A percentile compares a stretch with the other conserved stretches of the same genome.
phyloP scores from a whole-genome alignment of 2,888 invertebrate species.

The Iphiclides podalirius region DNA sequence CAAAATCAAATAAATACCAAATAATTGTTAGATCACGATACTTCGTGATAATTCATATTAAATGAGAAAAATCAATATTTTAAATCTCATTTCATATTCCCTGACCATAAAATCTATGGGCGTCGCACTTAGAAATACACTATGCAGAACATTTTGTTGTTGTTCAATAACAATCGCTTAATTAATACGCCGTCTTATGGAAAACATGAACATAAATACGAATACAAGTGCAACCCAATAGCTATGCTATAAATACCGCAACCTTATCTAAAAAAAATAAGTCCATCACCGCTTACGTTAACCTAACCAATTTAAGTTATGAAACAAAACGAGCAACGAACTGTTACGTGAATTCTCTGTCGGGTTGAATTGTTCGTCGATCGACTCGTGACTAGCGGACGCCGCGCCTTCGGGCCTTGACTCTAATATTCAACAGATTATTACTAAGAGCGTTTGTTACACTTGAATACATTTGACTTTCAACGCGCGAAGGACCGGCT shows the following conservation, averaged over 20 bases:
- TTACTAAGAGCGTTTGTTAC: conserved; percentile 5
- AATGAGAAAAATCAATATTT: no score
- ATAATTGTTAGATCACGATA: no score
- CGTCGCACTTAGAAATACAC: background rate
- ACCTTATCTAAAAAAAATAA: background rate
- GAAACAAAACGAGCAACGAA: conserved; percentile 10
- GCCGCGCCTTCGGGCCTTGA: conserved; percentile 16
- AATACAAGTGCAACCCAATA: conserved; percentile 14
- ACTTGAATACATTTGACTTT: conserved; percentile 10
- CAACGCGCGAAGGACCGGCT: background rate
- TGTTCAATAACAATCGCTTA: background rate
- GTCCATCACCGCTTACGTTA: conserved; percentile 10
- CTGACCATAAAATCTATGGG: no score
- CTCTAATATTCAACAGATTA: conserved; percentile 19
- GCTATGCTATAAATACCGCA: background rate
- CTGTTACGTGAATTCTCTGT: background rate
- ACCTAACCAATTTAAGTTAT: background rate
- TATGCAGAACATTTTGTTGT: background rate
- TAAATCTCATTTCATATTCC: no score
- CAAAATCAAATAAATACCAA: no score
- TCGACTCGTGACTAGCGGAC: conserved; percentile 10
- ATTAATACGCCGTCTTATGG: background rate
- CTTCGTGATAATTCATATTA: no score
- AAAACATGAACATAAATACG: conserved; percentile 16
- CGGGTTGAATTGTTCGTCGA: background rate